These are phyloP conservation scores for Hirudo medicinalis DNA, from an alignment of 1,140 invertebrate genomes.

Conservation along the genomic window DNA sequence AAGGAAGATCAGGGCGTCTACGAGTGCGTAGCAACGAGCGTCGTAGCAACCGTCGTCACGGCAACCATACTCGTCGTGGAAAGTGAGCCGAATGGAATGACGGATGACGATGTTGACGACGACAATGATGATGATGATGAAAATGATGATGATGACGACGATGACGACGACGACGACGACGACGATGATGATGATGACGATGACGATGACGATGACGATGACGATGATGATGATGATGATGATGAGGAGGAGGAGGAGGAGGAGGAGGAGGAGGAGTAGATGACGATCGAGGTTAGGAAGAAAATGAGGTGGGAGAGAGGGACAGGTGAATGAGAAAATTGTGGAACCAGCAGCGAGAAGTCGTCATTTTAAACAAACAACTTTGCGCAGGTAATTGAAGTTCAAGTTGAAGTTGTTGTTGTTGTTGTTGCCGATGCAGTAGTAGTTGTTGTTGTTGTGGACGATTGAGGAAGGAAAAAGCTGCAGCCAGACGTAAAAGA, in stretches of 20 bases:
- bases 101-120: background rate
- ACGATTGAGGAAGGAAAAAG: no score
- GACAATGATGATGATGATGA: background rate
- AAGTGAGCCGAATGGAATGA: slow-evolving; percentile 31
- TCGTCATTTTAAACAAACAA: no score
- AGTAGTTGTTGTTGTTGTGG: no score
- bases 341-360: no score
- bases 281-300: background rate
- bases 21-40: slow-evolving; percentile 84
- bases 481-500: no score
- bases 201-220: background rate
- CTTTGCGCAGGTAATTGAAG: no score
- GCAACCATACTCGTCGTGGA: slow-evolving; percentile 81
- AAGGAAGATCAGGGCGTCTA: slow-evolving; percentile 84
- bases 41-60: slow-evolving; percentile 78
- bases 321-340: no score
- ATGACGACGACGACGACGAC: background rate
- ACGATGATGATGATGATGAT: background rate
- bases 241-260: background rate
- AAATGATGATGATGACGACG: background rate
- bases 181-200: no score
- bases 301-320: background rate
- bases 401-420: no score
- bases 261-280: background rate
- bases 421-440: no score